Base-by-base conservation (phyloP, 2,888 invertebrate genomes). In the Tenthredo amoena region DNA sequence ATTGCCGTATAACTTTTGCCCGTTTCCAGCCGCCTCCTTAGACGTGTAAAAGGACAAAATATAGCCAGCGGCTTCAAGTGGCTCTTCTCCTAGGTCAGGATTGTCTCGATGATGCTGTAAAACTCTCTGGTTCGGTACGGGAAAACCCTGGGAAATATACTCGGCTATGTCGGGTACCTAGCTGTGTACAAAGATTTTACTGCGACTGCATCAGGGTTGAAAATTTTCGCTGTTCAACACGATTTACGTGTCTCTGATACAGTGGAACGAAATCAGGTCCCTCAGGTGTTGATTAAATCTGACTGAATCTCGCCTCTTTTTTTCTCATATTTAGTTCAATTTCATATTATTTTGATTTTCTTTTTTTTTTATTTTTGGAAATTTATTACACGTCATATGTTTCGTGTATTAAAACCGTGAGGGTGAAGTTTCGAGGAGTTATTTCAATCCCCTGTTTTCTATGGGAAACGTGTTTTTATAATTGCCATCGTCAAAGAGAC, bases 91-190 rank as follows among this genome's bases (percentile, higher is more conserved):
- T 18, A 81, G 62, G 81, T 81, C 58, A 81, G 40, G 81, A 81
- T 81, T 40, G 81, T 81, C 37, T 62, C 58, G 81, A 81, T 62
- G 81, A 62, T 81, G 62, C 40, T 81, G 37, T 58, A 62, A 81
- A 81, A 81, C 58, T 58, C 50, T 40, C 40, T 40, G 21, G 37
- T 81, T 62, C 68, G 68, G 68, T 31, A 40, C 37, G 21, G 62
- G 34, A 58, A 81, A 81, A 37, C 21, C n/a, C 31, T 10, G 31
- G n/a, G 6, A 31, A 47, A 77, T 50, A 77, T 34, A 77, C 55
- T 47, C 77, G 26, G 77, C 72, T 43, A 15, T 31, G 43, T 21
- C 26, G 4, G 15, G 15, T 15, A 12, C 34, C 12, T 18, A 2
- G 4, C 7, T 7, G 31, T 37, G 21, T 21, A 43, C 40, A 40